Evolutionary conservation across 2,797 vertebrate species (phyloP).

Genomic region (Anableps anableps): DNA sequence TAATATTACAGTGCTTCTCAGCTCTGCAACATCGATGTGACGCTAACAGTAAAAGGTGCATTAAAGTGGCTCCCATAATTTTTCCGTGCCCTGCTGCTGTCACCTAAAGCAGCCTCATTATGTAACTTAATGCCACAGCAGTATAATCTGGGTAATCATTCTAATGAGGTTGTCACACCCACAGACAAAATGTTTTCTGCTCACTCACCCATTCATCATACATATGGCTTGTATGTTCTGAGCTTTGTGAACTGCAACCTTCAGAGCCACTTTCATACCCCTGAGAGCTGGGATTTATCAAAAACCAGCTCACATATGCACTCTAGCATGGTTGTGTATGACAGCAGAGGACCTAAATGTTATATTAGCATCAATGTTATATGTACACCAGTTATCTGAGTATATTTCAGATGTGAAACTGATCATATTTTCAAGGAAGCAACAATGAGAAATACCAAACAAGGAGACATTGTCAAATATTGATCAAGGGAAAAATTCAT

Average conservation of each 20-base stretch:
- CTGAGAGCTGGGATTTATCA: neutral
- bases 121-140: conserved; percentile 5
- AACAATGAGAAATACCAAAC: neutral
- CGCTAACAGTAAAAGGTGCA: neutral
- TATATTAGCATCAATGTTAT: neutral
- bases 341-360: neutral
- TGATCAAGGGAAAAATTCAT: neutral
- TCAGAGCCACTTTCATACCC: neutral
- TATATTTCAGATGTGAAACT: neutral
- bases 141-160: conserved; percentile 5
- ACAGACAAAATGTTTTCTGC: neutral
- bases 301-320: neutral
- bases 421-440: neutral
- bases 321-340: neutral
- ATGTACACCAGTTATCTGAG: neutral
- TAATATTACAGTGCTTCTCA: neutral
- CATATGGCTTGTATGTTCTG: neutral
- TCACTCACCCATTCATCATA: neutral
- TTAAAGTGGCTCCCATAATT: neutral
- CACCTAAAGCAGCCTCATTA: conserved; percentile 21
- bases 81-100: neutral
- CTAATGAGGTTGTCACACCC: conserved; percentile 7
- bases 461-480: neutral
- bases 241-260: neutral
- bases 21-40: neutral